Percentiles rank a stretch among this genome's conserved stretches.
phyloP scores from a whole-genome alignment of 2,888 invertebrate genomes.

The Andrena camellia region DNA sequence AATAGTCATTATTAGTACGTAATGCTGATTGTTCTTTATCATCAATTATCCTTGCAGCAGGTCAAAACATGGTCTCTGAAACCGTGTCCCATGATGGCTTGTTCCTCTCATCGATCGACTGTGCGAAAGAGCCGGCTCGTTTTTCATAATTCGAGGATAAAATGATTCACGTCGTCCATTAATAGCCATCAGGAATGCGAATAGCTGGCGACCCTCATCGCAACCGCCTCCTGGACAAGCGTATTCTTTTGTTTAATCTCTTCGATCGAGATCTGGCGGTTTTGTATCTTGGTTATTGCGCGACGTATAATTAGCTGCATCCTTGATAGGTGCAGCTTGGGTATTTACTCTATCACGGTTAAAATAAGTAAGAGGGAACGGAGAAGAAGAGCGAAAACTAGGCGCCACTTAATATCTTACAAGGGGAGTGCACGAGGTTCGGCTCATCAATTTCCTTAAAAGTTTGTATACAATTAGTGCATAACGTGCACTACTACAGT shows the following conservation, averaged over 20 bases:
- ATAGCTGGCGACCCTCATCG: constrained; percentile 42
- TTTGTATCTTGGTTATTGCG: constrained; percentile 53
- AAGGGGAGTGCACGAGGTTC: constrained; percentile 21
- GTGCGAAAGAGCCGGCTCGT: constrained; percentile 50
- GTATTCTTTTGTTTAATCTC: constrained; percentile 45
- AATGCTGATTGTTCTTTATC: not conserved
- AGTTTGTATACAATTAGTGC: too few relatives aligned
- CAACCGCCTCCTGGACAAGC: constrained; percentile 25
- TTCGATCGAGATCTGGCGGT: constrained; percentile 42
- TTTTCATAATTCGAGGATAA: constrained; percentile 70
- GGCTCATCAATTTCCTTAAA: too few relatives aligned
- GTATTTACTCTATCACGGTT: constrained; percentile 39
- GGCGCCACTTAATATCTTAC: constrained; percentile 73
- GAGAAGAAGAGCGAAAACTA: constrained; percentile 68
- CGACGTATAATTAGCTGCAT: constrained; percentile 71
- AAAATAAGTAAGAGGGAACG: constrained; percentile 24
- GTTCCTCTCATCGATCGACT: constrained; percentile 21
- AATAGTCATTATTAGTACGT: too few relatives aligned
- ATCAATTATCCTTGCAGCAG: constrained; percentile 13
- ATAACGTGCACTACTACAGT: too few relatives aligned
- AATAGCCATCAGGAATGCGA: constrained; percentile 59
- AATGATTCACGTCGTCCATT: constrained; percentile 66
- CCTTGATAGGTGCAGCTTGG: constrained; percentile 69
- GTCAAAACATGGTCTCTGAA: constrained; percentile 57
- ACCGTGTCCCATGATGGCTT: constrained; percentile 32